Evolutionary conservation across 1,140 invertebrate genomes (phyloP).

Genomic region (Drosophila prosaltans): DNA sequence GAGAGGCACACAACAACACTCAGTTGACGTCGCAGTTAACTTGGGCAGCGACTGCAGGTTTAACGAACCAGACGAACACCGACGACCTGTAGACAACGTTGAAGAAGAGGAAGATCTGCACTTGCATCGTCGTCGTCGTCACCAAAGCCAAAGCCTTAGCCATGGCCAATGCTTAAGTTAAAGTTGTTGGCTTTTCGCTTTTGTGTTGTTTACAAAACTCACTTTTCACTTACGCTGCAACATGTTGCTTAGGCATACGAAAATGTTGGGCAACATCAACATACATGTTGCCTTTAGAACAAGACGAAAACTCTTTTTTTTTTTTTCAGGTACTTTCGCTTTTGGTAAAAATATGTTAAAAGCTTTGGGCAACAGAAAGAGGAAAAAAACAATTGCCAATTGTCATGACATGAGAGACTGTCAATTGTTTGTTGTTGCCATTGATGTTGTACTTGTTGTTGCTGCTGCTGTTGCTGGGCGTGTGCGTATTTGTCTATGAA

Average conservation of each 20-base stretch:
- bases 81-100: no score
- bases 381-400: conserved; percentile 62
- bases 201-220: conserved; percentile 66
- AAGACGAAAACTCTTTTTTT: conserved; percentile 8
- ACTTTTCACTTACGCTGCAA: conserved; percentile 65
- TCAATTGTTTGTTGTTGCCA: conserved; percentile 44
- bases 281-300: conserved; percentile 3
- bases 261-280: neutral
- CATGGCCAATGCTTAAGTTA: conserved; percentile 30
- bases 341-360: conserved; percentile 77
- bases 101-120: no score
- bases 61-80: conserved; percentile 65
- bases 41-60: conserved; percentile 49
- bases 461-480: conserved; percentile 51
- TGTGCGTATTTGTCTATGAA: conserved; percentile 64
- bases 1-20: conserved; percentile 11
- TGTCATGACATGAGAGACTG: conserved; percentile 69
- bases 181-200: conserved; percentile 74
- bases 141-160: conserved; percentile 7
- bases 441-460: conserved; percentile 19
- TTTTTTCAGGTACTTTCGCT: conserved; percentile 55
- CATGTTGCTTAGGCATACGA: conserved; percentile 30
- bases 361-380: conserved; percentile 56
- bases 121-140: conserved; percentile 14
- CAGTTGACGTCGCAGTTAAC: conserved; percentile 6